These are phyloP conservation scores for Eupithecia centaureata DNA, from an alignment of 2,888 invertebrate species.

Conservation along the genomic window DNA sequence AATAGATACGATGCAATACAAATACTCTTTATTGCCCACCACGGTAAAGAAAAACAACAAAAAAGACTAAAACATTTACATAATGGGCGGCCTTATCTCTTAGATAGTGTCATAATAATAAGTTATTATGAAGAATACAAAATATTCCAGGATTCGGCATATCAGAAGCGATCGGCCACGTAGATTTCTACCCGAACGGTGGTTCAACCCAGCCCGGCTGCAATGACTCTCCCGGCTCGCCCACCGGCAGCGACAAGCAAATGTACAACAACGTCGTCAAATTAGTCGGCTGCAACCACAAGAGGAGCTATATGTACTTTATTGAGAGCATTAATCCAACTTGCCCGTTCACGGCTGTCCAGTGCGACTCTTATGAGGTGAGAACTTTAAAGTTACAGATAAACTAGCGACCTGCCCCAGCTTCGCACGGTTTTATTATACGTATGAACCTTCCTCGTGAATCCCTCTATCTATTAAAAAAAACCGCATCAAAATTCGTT, in stretches of 20 bases:
- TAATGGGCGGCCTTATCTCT: no score
- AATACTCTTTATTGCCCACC: no score
- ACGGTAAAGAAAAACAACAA: no score
- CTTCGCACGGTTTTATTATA: no score
- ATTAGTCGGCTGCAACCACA: constrained; percentile 93
- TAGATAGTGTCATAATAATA: no score
- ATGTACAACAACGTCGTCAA: constrained; percentile 81
- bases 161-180: constrained; percentile 91
- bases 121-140: not conserved
- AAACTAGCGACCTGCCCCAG: no score
- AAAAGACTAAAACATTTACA: no score
- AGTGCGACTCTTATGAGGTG: constrained; percentile 91
- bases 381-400: constrained; percentile 33
- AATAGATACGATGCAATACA: no score
- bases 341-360: constrained; percentile 91
- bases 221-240: constrained; percentile 52
- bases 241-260: constrained; percentile 50
- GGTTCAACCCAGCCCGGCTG: constrained; percentile 87
- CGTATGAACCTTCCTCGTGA: no score
- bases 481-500: no score
- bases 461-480: no score
- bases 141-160: constrained; percentile 87
- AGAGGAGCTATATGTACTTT: constrained; percentile 92
- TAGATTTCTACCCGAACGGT: constrained; percentile 96
- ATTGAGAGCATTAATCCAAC: constrained; percentile 91